These are phyloP conservation scores for Platycnemis pennipes DNA, from an alignment of 2,888 invertebrate species.

Conservation along the genomic window DNA sequence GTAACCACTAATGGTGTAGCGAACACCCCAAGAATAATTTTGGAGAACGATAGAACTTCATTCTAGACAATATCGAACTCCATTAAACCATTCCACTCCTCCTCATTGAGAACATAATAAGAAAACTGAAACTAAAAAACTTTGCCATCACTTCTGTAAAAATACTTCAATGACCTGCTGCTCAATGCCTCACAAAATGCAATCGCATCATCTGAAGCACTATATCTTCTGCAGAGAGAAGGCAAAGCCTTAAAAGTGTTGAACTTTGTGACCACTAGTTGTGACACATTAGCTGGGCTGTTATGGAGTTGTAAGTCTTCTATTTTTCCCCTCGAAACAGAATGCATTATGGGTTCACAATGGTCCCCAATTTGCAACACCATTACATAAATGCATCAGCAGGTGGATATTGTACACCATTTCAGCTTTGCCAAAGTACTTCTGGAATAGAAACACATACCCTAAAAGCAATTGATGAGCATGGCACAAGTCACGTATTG, in stretches of 20 bases:
- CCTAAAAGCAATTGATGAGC: not conserved
- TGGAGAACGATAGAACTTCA: too few species aligned
- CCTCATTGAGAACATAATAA: not conserved
- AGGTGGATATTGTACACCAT: not conserved
- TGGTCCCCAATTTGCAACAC: too few species aligned
- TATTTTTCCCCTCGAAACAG: not conserved
- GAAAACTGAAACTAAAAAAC: not conserved
- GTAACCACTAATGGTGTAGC: too few species aligned
- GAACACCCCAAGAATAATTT: too few species aligned
- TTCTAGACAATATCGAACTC: too few species aligned
- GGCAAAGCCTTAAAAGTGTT: not conserved
- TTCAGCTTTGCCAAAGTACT: not conserved
- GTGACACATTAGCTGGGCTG: not conserved
- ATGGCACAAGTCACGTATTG: not conserved
- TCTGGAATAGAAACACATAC: not conserved
- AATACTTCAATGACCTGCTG: not conserved
- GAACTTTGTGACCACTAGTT: not conserved
- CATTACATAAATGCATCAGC: too few species aligned
- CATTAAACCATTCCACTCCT: too few species aligned
- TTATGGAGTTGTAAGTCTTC: not conserved
- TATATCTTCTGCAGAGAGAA: not conserved
- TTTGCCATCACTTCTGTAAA: not conserved
- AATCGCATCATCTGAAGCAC: not conserved
- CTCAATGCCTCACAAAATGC: not conserved
- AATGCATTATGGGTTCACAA: not conserved